Base-by-base conservation (phyloP, 1,140 invertebrate genomes). In the Lineus longissimus region DNA sequence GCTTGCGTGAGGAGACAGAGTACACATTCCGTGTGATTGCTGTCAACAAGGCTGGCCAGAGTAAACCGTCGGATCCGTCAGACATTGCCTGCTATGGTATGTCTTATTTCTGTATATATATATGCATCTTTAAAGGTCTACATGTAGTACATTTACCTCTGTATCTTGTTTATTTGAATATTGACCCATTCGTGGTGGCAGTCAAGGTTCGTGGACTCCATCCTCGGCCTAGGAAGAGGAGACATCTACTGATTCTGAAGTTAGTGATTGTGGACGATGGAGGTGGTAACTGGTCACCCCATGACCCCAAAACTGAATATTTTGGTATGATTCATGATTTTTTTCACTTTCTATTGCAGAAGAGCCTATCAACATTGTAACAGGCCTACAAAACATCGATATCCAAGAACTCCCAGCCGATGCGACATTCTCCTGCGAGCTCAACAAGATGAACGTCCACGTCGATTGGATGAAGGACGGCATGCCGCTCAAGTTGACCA, bases 1-100 rank as follows among this genome's bases (percentile, higher is more conserved):
- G 90, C 64, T 81, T 97, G 15, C 91, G 47, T 4, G 74, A 51
- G 25, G 47, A 51, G 25, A 51, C 47, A 6, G 93, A 96, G 81
- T 97, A 97, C 75, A 91, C 95, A 79, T 97, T 97, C 86, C 86
- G 94, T 59, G 94, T 97, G 0, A 88, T 92, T 2, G 95, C 94
- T 25, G 82, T 93, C 15, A 97, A 96, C 80, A 91, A 92, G 40
- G 95, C 93, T n/a, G 94, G 93, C 0, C 92, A 94, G 80, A 93
- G 94, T 40, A 88, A 90, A n/a, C 96, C 87, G 85, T 94, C 97
- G 2, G 88, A 88, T 41, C 93, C 92, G 0, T 89, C 91, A 33
- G 90, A 89, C 77, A 88, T 93, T 22, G 86, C 31, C 17, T 23
- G 47, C 9, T 51, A 51, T 51, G 47, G 47, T 51, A n/a, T 6